Conservation (phyloP, 2,797 vertebrate species). For the Gobionotothen gibberifrons region DNA sequence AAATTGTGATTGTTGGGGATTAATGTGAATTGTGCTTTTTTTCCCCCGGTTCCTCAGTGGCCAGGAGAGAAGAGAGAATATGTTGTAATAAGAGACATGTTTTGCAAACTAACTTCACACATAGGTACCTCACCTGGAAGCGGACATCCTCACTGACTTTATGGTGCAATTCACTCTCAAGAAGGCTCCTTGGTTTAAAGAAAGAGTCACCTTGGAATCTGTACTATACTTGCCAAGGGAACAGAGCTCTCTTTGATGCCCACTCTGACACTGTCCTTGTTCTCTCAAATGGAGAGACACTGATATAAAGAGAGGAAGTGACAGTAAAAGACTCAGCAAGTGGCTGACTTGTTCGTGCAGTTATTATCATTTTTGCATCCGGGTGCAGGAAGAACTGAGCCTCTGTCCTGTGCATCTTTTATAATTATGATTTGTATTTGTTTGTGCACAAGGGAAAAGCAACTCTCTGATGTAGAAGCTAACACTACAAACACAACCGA, state of each 20-base stretch:
- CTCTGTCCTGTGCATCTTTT: conserved; percentile 43
- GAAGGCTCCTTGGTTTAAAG: neutral
- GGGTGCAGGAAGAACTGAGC: conserved; percentile 56
- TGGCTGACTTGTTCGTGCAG: conserved; percentile 13
- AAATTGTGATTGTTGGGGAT: conserved; percentile 46
- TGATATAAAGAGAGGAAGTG: conserved; percentile 16
- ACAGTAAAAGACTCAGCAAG: conserved; percentile 23
- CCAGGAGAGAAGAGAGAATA: conserved; percentile 13
- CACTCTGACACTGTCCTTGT: conserved; percentile 34
- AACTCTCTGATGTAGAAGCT: conserved; percentile 15
- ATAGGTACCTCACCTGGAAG: conserved; percentile 42
- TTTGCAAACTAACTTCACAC: conserved; percentile 22
- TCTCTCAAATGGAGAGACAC: conserved; percentile 36
- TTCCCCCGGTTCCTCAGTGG: neutral
- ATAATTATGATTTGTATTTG: conserved; percentile 16
- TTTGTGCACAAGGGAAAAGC: conserved; percentile 42
- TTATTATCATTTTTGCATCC: conserved; percentile 27
- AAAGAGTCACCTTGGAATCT: conserved; percentile 37
- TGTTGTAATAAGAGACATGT: conserved; percentile 19
- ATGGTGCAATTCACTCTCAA: conserved; percentile 22
- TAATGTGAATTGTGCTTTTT: conserved; percentile 41
- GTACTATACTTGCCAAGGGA: conserved; percentile 57
- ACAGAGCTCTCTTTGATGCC: conserved; percentile 67
- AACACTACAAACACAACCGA: neutral
- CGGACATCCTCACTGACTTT: neutral